phyloP scores from a whole-genome alignment of 2,113 vertebrate genomes.

The Caloenas nicobarica region DNA sequence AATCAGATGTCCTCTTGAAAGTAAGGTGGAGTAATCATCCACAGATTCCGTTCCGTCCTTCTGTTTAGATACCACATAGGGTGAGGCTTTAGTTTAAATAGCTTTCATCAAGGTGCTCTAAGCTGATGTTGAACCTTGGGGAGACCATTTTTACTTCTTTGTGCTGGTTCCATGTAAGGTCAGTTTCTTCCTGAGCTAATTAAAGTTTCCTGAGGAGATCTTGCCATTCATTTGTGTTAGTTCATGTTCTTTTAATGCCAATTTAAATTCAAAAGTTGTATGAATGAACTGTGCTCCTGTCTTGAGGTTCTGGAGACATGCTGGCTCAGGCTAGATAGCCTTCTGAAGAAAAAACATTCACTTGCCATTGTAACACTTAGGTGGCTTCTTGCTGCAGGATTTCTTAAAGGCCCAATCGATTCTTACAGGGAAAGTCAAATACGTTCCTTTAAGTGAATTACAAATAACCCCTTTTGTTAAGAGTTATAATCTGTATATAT shows the following conservation, averaged over 20 bases:
- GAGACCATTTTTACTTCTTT: background rate
- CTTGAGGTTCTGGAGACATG: background rate
- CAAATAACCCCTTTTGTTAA: background rate
- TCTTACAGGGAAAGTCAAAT: background rate
- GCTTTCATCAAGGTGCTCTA: background rate
- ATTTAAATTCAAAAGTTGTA: background rate
- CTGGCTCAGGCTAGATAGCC: background rate
- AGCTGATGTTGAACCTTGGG: background rate
- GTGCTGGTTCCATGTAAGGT: background rate
- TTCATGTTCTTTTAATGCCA: background rate
- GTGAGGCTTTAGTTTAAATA: background rate
- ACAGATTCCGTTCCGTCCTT: background rate
- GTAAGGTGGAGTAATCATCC: background rate
- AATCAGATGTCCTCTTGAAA: background rate
- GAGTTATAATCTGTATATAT: background rate
- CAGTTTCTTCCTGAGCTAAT: background rate
- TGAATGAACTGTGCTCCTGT: background rate
- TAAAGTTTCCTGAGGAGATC: background rate
- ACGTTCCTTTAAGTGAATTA: background rate
- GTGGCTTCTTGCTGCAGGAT: background rate
- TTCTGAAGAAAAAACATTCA: background rate
- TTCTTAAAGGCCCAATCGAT: background rate
- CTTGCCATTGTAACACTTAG: background rate
- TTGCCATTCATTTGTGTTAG: background rate
- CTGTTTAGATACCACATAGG: background rate